Conservation (phyloP, 2,113 vertebrate genomes). For the Sturnus vulgaris region DNA sequence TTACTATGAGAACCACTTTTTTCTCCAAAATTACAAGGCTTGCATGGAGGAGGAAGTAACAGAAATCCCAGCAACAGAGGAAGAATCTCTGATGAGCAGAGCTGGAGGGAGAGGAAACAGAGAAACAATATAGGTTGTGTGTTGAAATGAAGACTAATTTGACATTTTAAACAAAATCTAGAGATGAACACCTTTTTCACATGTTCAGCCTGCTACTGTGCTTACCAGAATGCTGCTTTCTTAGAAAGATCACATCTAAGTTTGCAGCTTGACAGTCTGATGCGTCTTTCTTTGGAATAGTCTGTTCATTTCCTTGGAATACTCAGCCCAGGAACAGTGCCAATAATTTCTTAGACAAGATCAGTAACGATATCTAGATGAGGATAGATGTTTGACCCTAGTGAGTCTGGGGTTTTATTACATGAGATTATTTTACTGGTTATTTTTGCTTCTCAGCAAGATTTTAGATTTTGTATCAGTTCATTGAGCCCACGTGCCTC, state of each 20-base stretch:
- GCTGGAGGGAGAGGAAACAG: neutral
- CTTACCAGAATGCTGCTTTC: neutral
- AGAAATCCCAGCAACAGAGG: neutral
- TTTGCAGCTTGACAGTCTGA: neutral
- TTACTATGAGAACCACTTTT: neutral
- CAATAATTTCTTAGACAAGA: neutral
- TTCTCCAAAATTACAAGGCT: neutral
- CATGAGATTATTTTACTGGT: neutral
- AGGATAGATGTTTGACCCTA: neutral
- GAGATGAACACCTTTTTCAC: neutral
- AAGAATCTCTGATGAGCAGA: neutral
- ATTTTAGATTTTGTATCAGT: neutral
- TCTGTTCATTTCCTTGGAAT: neutral
- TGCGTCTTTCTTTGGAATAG: neutral
- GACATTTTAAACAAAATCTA: neutral
- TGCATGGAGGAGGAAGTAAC: fast-evolving
- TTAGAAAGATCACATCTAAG: neutral
- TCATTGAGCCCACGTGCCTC: neutral
- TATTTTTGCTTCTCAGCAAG: neutral
- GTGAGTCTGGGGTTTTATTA: neutral
- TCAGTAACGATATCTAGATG: neutral
- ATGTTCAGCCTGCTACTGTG: neutral
- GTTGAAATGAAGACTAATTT: neutral
- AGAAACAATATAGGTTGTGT: neutral
- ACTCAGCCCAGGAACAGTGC: no score